Percentiles rank a stretch among this genome's conserved stretches.
These are phyloP conservation scores for Sula dactylatra DNA, from an alignment of 2,113 vertebrate genomes.

Conservation along the genomic window DNA sequence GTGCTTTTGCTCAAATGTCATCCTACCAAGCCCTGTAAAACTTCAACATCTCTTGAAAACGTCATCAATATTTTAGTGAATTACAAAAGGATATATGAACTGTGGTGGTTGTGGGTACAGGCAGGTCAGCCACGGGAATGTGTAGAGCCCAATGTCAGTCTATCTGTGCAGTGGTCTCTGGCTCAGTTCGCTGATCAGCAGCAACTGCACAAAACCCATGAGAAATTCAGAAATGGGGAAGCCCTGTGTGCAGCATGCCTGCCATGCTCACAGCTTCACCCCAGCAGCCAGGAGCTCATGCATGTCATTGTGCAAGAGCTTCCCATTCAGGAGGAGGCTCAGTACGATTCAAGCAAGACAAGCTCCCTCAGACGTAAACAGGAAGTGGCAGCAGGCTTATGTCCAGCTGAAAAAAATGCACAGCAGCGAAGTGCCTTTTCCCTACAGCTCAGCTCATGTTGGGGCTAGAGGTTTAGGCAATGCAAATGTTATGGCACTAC, in stretches of 20 bases:
- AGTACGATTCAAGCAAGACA: neutral
- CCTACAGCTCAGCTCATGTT: neutral
- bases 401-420: neutral
- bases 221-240: neutral
- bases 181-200: fast-evolving
- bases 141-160: fast-evolving
- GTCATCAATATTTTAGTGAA: neutral
- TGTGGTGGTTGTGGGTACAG: neutral
- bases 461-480: neutral
- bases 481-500: neutral
- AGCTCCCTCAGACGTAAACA: neutral
- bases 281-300: neutral
- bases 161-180: fast-evolving
- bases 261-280: neutral
- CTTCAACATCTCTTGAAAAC: neutral
- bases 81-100: neutral
- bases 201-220: neutral
- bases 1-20: neutral
- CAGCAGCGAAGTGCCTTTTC: neutral
- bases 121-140: neutral
- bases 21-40: neutral
- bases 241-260: neutral
- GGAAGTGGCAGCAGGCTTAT: neutral
- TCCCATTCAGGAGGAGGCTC: neutral
- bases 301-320: fast-evolving